These are phyloP conservation scores for Caenorhabditis remanei DNA, from an alignment of 1,140 invertebrate genomes.

Conservation along the genomic window DNA sequence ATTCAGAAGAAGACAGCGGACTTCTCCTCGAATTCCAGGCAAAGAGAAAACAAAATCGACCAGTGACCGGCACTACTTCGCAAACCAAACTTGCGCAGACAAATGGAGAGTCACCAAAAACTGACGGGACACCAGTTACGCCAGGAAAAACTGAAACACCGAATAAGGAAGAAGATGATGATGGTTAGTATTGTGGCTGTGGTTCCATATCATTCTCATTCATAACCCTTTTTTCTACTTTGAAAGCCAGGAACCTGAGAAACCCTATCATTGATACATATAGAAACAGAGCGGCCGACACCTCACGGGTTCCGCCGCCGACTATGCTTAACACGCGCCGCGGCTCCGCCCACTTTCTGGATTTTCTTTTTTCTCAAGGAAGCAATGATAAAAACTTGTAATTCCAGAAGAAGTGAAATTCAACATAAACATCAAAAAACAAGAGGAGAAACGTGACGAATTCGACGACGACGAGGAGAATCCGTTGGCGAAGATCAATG, in stretches of 20 bases:
- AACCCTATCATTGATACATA: too few species aligned
- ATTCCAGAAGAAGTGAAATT: constrained; percentile 12
- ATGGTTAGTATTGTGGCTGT: background rate
- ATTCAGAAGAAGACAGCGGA: background rate
- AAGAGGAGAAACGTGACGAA: constrained; percentile 14
- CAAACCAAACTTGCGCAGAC: background rate
- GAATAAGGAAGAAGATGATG: background rate
- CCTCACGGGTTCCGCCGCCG: too few species aligned
- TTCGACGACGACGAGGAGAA: constrained; percentile 45
- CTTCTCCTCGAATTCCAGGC: background rate
- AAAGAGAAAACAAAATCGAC: background rate
- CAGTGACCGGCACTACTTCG: background rate
- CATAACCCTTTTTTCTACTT: background rate
- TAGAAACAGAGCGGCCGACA: too few species aligned
- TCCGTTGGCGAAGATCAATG: constrained; percentile 6
- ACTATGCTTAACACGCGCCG: too few species aligned
- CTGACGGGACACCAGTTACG: background rate
- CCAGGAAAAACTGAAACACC: background rate
- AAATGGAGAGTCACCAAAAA: background rate
- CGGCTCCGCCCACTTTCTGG: background rate
- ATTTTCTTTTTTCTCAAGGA: background rate
- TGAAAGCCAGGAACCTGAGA: too few species aligned
- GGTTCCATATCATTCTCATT: too few species aligned
- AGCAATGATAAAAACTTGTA: background rate
- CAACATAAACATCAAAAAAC: constrained; percentile 20